Percentiles rank a stretch among this genome's conserved stretches.
Conservation (phyloP, 2,113 vertebrate species). For the Morone chrysops region DNA sequence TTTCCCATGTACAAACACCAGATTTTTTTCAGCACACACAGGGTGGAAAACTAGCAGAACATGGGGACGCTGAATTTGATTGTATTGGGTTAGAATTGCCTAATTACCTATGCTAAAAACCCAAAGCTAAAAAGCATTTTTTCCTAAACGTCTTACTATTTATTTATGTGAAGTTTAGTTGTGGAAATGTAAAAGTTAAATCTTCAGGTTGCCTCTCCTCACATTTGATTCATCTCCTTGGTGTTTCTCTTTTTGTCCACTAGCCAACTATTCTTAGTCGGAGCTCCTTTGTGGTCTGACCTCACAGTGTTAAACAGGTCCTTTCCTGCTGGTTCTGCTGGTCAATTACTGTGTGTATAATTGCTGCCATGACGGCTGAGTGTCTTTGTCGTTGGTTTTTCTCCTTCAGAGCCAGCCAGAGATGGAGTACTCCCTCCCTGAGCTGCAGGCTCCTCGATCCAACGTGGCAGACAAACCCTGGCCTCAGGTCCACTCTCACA, state of each 20-base stretch:
- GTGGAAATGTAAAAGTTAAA: neutral
- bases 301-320: neutral
- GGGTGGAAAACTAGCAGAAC: no score
- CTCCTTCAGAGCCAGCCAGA: slow-evolving; percentile 91
- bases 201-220: neutral
- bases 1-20: no score
- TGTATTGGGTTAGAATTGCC: no score
- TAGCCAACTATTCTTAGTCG: slow-evolving; percentile 10
- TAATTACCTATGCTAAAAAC: neutral
- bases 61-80: no score
- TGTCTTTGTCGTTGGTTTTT: slow-evolving; percentile 31
- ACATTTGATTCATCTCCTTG: neutral
- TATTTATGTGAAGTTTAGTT: neutral
- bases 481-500: slow-evolving; percentile 82
- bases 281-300: slow-evolving; percentile 7
- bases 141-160: neutral
- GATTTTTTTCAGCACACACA: no score
- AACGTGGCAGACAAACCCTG: slow-evolving; percentile 86
- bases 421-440: slow-evolving; percentile 86
- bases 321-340: slow-evolving; percentile 13
- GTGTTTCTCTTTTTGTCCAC: neutral
- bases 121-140: neutral
- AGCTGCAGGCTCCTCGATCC: slow-evolving; percentile 84
- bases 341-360: slow-evolving; percentile 20
- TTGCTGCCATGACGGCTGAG: neutral